These are phyloP conservation scores for Holocentrus rufus DNA, from an alignment of 2,797 vertebrate genomes.

Conservation along the genomic window DNA sequence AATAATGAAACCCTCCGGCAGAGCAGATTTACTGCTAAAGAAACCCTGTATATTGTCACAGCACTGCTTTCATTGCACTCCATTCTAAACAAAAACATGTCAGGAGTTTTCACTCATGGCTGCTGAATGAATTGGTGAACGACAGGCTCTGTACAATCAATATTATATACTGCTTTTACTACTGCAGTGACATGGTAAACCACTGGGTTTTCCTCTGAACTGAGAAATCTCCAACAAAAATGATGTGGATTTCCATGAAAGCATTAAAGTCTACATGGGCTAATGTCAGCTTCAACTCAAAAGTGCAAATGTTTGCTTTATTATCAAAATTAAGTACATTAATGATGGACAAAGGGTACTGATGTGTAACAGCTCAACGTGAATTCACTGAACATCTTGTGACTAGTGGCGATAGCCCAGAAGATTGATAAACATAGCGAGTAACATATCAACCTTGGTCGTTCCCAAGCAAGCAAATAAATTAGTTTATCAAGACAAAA, in stretches of 20 bases:
- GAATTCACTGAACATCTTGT: slow-evolving; percentile 44
- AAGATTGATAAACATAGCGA: slow-evolving; percentile 42
- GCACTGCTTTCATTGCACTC: slow-evolving; percentile 19
- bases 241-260: slow-evolving; percentile 21
- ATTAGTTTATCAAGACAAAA: slow-evolving; percentile 35
- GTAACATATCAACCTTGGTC: slow-evolving; percentile 44
- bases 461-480: slow-evolving; percentile 47
- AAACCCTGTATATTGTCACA: too few relatives aligned
- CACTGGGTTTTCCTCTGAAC: background rate
- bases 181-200: slow-evolving; percentile 7
- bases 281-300: slow-evolving; percentile 57
- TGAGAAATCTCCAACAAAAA: slow-evolving; percentile 17
- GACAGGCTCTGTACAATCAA: slow-evolving; percentile 27
- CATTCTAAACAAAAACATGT: slow-evolving; percentile 39
- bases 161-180: slow-evolving; percentile 21
- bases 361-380: slow-evolving; percentile 30
- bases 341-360: slow-evolving; percentile 22
- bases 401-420: slow-evolving; percentile 41
- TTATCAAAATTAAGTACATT: slow-evolving; percentile 57
- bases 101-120: slow-evolving; percentile 15
- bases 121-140: slow-evolving; percentile 2
- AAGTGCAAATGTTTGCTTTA: slow-evolving; percentile 69
- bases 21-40: slow-evolving; percentile 44
- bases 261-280: slow-evolving; percentile 26
- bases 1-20: slow-evolving; percentile 26